These are phyloP conservation scores for Rhinoraja longicauda DNA, from an alignment of 2,797 vertebrate species.

Conservation along the genomic window DNA sequence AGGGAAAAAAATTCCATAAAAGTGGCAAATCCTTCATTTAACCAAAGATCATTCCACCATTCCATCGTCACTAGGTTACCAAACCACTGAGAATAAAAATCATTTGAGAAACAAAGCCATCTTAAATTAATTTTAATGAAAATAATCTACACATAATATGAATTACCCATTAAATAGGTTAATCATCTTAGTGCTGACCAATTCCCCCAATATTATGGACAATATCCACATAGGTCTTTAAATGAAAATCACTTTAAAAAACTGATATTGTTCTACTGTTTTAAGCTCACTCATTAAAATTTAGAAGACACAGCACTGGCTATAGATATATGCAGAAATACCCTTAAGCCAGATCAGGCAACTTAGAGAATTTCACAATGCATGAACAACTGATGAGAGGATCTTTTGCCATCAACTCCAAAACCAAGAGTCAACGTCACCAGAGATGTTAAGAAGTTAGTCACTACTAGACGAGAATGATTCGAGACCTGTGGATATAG, in stretches of 20 bases:
- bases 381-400: neutral
- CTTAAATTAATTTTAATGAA: neutral
- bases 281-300: neutral
- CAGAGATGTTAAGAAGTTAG: neutral
- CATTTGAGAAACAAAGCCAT: constrained; percentile 33
- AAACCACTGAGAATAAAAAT: constrained; percentile 76
- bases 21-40: constrained; percentile 94
- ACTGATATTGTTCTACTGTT: neutral
- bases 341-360: neutral
- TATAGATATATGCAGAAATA: neutral
- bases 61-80: constrained; percentile 93
- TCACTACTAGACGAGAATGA: neutral
- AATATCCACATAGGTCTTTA: neutral
- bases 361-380: neutral
- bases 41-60: constrained; percentile 96
- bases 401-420: neutral
- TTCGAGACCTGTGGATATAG: neutral
- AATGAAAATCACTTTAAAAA: neutral
- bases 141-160: neutral
- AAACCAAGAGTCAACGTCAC: neutral
- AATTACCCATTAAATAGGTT: neutral
- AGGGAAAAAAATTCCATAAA: constrained; percentile 87
- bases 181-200: neutral
- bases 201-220: neutral
- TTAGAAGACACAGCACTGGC: neutral